Percentiles rank a stretch among this genome's conserved stretches.
phyloP scores from a whole-genome alignment of 2,888 invertebrate species.

The Loripinus fragilis region DNA sequence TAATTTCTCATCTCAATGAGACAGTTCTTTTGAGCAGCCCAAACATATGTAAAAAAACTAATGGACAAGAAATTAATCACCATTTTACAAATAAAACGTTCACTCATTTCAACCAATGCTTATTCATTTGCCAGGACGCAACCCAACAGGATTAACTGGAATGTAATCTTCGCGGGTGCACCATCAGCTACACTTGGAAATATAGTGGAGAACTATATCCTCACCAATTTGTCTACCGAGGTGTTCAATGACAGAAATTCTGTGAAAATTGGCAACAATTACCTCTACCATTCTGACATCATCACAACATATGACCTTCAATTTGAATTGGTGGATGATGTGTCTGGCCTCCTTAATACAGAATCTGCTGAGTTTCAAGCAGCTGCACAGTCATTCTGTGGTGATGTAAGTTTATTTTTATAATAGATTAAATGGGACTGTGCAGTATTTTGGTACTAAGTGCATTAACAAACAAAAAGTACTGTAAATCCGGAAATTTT shows the following conservation, averaged over 20 bases:
- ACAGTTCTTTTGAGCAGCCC: no score
- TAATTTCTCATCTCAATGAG: no score
- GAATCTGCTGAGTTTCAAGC: not conserved
- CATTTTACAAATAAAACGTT: no score
- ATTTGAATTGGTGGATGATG: slow-evolving; percentile 1
- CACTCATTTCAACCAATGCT: no score
- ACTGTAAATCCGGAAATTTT: no score
- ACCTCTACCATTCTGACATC: not conserved
- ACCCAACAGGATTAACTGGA: not conserved
- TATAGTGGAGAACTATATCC: not conserved
- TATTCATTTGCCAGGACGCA: not conserved
- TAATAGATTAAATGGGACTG: no score
- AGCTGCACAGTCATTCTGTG: not conserved
- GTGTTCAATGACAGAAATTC: not conserved
- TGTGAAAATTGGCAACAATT: not conserved
- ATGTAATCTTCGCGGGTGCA: not conserved
- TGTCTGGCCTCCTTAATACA: not conserved
- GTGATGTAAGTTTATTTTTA: not conserved
- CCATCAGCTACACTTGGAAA: not conserved
- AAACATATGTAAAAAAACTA: no score
- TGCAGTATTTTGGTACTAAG: no score
- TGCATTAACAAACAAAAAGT: no score
- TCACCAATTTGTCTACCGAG: not conserved
- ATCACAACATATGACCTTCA: not conserved
- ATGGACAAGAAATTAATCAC: no score